phyloP scores from a whole-genome alignment of 2,113 vertebrate genomes.

The Campylomormyrus numenius region DNA sequence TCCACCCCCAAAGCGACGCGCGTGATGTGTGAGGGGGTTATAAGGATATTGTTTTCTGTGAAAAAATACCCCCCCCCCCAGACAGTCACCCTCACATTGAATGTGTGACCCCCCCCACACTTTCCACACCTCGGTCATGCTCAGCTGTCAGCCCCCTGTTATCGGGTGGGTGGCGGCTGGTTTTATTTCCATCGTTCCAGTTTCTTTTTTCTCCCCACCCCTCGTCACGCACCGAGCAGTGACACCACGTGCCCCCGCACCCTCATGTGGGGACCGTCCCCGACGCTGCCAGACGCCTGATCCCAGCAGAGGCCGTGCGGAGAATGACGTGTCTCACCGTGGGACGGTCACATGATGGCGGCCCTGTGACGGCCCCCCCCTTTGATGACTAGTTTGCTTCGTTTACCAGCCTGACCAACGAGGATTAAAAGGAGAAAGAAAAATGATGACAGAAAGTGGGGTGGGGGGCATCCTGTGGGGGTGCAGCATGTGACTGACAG shows the following conservation, averaged over 20 bases:
- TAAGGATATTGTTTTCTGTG: constrained; percentile 11
- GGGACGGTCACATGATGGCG: background rate
- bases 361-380: background rate
- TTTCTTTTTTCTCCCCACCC: background rate
- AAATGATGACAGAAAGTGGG: background rate
- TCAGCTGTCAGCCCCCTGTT: constrained; percentile 56
- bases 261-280: background rate
- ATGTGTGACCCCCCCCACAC: constrained; percentile 47
- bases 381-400: background rate
- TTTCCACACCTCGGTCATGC: constrained; percentile 64
- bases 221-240: constrained; percentile 28
- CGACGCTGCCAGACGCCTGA: background rate
- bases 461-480: background rate
- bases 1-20: constrained; percentile 38
- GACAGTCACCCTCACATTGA: background rate
- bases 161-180: constrained; percentile 42
- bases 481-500: background rate
- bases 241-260: constrained; percentile 60
- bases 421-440: background rate
- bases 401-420: background rate
- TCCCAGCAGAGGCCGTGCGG: background rate
- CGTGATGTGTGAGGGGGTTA: background rate
- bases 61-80: constrained; percentile 25
- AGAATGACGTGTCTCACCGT: background rate
- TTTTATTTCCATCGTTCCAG: constrained; percentile 41